A percentile compares a stretch with the other conserved stretches of the same genome.
These are phyloP conservation scores for Phyllostomus hastatus DNA, from an alignment of 2,113 vertebrate species.

Conservation along the genomic window DNA sequence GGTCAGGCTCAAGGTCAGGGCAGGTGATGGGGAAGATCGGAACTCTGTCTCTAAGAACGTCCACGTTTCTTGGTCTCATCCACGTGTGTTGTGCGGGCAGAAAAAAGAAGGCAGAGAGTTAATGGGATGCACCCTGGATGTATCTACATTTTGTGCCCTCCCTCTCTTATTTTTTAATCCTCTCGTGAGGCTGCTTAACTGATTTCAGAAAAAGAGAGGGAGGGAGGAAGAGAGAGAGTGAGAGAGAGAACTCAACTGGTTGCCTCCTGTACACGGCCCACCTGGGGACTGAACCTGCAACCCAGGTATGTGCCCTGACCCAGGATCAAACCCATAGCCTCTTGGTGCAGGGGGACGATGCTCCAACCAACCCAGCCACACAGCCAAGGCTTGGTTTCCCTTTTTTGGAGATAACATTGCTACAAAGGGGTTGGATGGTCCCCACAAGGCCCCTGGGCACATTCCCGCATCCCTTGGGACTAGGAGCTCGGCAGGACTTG, in stretches of 20 bases:
- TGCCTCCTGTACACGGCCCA: too few species aligned
- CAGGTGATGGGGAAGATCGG: background rate
- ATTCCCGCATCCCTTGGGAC: background rate
- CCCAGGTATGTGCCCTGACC: too few species aligned
- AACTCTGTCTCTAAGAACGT: background rate
- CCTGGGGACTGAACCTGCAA: too few species aligned
- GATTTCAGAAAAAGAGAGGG: too few species aligned
- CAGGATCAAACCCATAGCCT: too few species aligned
- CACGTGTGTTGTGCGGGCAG: fast-evolving
- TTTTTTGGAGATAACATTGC: background rate
- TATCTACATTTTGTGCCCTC: background rate
- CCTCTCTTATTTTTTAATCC: too few species aligned
- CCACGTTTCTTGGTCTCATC: background rate
- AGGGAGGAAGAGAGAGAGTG: too few species aligned
- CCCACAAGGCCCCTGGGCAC: background rate
- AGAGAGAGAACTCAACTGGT: too few species aligned
- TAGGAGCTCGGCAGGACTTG: background rate
- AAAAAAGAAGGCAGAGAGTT: background rate
- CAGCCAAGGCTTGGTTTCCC: background rate
- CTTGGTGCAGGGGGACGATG: too few species aligned
- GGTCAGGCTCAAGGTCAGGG: background rate
- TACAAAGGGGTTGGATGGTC: background rate
- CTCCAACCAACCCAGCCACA: too few species aligned
- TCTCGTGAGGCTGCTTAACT: too few species aligned
- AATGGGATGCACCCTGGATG: background rate